Evolutionary conservation across 2,888 invertebrate species (phyloP), one percentile per base, ranked within the genome.

Genomic region (Erebia palarica): DNA sequence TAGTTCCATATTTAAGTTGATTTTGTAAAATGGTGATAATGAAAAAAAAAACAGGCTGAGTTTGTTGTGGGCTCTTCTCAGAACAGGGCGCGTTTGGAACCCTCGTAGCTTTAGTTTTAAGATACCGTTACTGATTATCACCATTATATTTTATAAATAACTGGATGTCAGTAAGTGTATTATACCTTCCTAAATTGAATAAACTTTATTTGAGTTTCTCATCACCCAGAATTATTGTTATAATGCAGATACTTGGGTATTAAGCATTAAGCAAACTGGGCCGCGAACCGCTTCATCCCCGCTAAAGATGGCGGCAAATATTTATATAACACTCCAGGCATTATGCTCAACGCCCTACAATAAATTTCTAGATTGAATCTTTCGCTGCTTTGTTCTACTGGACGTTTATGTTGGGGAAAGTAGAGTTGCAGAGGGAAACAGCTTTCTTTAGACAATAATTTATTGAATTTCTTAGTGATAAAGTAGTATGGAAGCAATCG

Each of bases 351-450:
- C 73, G 73, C 65, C 66, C 71, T 68, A 68, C 64, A 59, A 72
- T 72, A 74, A 73, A 70, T 72, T 68, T 70, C 60, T 72, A 74
- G 67, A 68, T 74, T 68, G 65, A 71, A 71, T 73, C 71, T 71
- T 67, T 66, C 21, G 63, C 57, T 58, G 49, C 60, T 72, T 55
- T 47, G 69, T 69, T 66, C 61, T 47, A 51, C 27, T 16, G 59
- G 36, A 47, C 67, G 36, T 67, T 59, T 60, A 18, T 60, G 59
- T 67, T 16, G n/a, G 67, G n/a, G 59, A 58, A 65, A 65, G 65
- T 36, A 14, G 65, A 53, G 36, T 14, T 64, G 2, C 7, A 49
- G 13, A 64, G 49, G 13, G 2, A 14, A 47, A 58, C 21, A 11
- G 10, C 21, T 58, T 58, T 58, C 21, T 58, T 58, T 21, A 8